These are phyloP conservation scores for Conistra vaccinii DNA, from an alignment of 2,888 invertebrate genomes.

Conservation along the genomic window DNA sequence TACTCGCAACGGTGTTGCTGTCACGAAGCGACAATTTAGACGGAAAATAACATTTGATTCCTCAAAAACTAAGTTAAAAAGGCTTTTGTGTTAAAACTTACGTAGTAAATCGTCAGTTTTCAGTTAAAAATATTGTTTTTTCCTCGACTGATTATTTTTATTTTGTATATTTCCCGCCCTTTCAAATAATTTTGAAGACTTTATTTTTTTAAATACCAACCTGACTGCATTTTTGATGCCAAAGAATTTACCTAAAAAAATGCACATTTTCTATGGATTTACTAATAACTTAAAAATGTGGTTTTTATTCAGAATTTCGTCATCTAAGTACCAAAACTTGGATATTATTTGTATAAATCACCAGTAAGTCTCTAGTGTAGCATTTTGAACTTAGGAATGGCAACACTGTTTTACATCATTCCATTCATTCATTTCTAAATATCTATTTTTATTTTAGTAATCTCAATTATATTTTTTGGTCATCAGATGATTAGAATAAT, in stretches of 20 bases:
- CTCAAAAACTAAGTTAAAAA: constrained; percentile 30
- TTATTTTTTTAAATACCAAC: constrained; percentile 63
- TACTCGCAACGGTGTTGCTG: constrained; percentile 87
- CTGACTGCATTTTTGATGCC: constrained; percentile 15
- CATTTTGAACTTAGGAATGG: constrained; percentile 17
- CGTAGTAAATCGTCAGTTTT: constrained; percentile 58
- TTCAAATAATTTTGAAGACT: constrained; percentile 61
- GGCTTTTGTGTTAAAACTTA: constrained; percentile 66
- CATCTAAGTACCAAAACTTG: background rate
- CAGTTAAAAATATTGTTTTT: constrained; percentile 51
- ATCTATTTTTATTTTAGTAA: too few species aligned
- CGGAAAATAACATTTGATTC: constrained; percentile 48
- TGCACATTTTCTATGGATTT: background rate
- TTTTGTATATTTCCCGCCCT: constrained; percentile 78
- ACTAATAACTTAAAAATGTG: background rate
- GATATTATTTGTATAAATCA: background rate
- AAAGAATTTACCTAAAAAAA: background rate
- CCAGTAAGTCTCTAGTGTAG: constrained; percentile 6
- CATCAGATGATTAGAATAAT: background rate
- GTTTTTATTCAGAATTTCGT: background rate
- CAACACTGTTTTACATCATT: too few species aligned
- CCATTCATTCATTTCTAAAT: too few species aligned
- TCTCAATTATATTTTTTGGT: background rate
- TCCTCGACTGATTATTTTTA: constrained; percentile 45
- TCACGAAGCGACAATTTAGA: constrained; percentile 65